phyloP scores from a whole-genome alignment of 2,888 invertebrate species.

The Orthosia incerta region DNA sequence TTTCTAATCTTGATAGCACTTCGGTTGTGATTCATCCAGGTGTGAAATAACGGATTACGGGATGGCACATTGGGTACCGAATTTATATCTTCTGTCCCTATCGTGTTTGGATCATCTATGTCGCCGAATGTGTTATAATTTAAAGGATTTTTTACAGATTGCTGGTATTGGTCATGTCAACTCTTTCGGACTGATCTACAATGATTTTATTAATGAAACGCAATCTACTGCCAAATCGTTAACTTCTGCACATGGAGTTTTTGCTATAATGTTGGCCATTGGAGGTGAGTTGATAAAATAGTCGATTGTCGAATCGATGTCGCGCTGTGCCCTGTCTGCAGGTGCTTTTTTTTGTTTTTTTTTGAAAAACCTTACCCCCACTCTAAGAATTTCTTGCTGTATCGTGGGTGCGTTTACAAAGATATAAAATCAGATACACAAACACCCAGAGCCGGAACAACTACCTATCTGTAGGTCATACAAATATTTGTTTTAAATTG shows the following conservation, averaged over 20 bases:
- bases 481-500: too few species aligned
- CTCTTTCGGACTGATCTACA: conserved; percentile 91
- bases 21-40: conserved; percentile 41
- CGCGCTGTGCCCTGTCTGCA: too few species aligned
- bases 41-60: conserved; percentile 49
- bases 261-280: conserved; percentile 85
- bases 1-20: conserved; percentile 36
- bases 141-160: conserved; percentile 82
- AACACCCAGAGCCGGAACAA: too few species aligned
- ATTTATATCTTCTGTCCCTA: conserved; percentile 33
- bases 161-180: conserved; percentile 92
- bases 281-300: conserved; percentile 78
- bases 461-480: too few species aligned
- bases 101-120: background rate
- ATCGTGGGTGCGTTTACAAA: too few species aligned
- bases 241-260: conserved; percentile 86
- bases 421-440: too few species aligned
- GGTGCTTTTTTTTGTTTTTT: too few species aligned
- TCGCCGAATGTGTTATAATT: background rate
- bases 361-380: too few species aligned
- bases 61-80: conserved; percentile 8
- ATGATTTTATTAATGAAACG: conserved; percentile 85
- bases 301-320: too few species aligned
- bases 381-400: too few species aligned
- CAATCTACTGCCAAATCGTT: conserved; percentile 84